These are phyloP conservation scores for Harpagifer antarcticus DNA, from an alignment of 2,797 vertebrate genomes.

Conservation along the genomic window DNA sequence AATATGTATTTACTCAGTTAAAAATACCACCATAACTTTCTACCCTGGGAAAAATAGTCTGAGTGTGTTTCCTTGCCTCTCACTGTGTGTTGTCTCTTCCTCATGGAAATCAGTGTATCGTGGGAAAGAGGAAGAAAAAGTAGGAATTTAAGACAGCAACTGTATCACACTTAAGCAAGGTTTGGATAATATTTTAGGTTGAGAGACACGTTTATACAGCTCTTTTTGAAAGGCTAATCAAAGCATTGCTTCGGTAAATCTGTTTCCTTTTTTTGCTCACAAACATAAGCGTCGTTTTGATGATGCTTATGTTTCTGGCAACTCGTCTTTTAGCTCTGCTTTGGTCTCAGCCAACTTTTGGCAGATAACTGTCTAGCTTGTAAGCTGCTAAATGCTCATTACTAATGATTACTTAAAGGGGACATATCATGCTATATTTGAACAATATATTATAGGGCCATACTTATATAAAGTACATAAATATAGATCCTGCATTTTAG, in stretches of 20 bases:
- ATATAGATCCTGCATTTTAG: too few relatives aligned
- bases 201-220: neutral
- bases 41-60: conserved; percentile 33
- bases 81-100: conserved; percentile 8
- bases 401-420: too few relatives aligned
- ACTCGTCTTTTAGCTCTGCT: conserved; percentile 1
- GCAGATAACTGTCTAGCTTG: neutral
- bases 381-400: neutral
- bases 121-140: conserved; percentile 26
- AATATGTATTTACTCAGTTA: conserved; percentile 53
- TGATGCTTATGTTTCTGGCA: too few relatives aligned
- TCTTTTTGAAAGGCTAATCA: neutral
- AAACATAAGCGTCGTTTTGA: too few relatives aligned
- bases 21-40: conserved; percentile 46
- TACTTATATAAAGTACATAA: too few relatives aligned
- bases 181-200: neutral
- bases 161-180: too few relatives aligned
- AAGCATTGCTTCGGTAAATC: neutral
- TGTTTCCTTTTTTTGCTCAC: too few relatives aligned
- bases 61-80: conserved; percentile 6
- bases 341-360: neutral
- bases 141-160: neutral
- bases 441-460: too few relatives aligned
- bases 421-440: too few relatives aligned
- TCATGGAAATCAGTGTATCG: conserved; percentile 3